Evolutionary conservation across 2,113 vertebrate species (phyloP).

Genomic region (Clarias macrocephalus): DNA sequence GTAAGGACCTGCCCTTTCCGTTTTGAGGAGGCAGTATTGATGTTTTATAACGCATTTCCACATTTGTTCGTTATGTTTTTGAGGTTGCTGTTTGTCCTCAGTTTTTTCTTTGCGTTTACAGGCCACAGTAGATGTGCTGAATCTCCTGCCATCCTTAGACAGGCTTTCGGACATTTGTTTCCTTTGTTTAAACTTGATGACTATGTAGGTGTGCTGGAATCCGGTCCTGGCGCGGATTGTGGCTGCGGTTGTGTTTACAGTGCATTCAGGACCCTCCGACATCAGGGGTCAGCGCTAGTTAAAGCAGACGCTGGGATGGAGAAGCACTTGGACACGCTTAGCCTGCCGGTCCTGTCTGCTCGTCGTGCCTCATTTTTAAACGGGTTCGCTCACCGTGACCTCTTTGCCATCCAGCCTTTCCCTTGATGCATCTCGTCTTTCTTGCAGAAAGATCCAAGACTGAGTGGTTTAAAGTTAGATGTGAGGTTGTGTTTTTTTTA

Average conservation of each 20-base stretch:
- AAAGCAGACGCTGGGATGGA: constrained; percentile 58
- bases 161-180: constrained; percentile 64
- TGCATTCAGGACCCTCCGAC: constrained; percentile 62
- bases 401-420: neutral
- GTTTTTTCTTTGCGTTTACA: neutral
- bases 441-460: neutral
- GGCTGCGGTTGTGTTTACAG: constrained; percentile 64
- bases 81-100: neutral
- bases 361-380: neutral
- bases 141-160: constrained; percentile 50
- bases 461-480: neutral
- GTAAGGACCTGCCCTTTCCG: neutral
- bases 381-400: constrained; percentile 25
- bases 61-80: neutral
- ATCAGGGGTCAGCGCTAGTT: constrained; percentile 58
- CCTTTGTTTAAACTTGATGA: constrained; percentile 41
- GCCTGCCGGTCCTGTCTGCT: constrained; percentile 3
- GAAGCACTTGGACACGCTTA: constrained; percentile 63
- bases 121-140: neutral
- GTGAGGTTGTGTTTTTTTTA: constrained; percentile 6
- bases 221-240: constrained; percentile 56
- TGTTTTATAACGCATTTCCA: neutral
- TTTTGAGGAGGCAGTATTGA: neutral
- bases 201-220: constrained; percentile 61
- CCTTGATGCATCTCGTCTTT: neutral